Conservation (phyloP, 2,797 vertebrate genomes). For the Morus bassanus region DNA sequence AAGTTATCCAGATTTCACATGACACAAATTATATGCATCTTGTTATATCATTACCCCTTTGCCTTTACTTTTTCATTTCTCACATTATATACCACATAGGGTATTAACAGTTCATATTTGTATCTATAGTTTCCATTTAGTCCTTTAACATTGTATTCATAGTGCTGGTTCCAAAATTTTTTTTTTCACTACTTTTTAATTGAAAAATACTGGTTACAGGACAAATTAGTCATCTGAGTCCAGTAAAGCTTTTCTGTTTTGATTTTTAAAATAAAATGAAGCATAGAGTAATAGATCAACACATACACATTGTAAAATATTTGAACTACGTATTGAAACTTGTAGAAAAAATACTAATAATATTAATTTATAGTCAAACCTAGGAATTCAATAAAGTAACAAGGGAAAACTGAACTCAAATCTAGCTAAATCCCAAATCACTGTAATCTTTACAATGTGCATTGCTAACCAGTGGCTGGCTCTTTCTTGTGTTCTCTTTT, state of each 20-base stretch:
- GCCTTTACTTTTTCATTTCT: not conserved
- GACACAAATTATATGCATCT: not conserved
- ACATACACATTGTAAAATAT: not conserved
- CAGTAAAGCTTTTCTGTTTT: not conserved
- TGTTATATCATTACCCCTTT: not conserved
- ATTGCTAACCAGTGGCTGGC: not conserved
- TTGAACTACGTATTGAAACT: not conserved
- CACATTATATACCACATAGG: not conserved
- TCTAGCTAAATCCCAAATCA: not conserved
- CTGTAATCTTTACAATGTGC: not conserved
- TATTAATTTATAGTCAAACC: not conserved
- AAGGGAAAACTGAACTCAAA: not conserved
- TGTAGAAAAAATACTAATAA: not conserved
- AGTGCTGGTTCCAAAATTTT: not conserved
- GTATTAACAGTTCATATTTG: not conserved
- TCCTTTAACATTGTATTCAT: not conserved
- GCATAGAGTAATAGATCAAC: not conserved
- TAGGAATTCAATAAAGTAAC: not conserved
- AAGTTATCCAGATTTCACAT: not conserved
- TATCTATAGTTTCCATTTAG: not conserved
- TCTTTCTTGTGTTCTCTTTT: not conserved
- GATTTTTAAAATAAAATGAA: not conserved
- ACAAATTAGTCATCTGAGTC: not conserved
- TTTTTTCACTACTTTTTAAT: not conserved
- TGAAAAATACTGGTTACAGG: not conserved